Conservation (phyloP, 2,797 vertebrate genomes). For the Neosalanx taihuensis region DNA sequence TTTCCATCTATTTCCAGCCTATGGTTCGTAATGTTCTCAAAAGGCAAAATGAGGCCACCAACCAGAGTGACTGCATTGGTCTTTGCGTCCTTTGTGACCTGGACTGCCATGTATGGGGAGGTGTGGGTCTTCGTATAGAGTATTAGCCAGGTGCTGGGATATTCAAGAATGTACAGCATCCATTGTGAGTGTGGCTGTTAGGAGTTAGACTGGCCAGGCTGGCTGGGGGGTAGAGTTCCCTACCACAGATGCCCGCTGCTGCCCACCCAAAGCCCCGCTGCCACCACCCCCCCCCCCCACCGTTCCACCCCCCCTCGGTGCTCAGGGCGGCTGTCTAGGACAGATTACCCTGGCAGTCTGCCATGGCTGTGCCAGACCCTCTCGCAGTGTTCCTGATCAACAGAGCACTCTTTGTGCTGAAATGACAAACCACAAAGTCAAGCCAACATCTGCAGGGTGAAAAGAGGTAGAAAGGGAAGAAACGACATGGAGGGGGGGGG, state of each 20-base stretch:
- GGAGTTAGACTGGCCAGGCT: not conserved
- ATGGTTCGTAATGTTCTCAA: not conserved
- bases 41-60: not conserved
- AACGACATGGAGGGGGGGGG: slow-evolving; percentile 12
- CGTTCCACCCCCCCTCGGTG: slow-evolving; percentile 25
- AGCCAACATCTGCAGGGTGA: slow-evolving; percentile 65
- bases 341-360: slow-evolving; percentile 59
- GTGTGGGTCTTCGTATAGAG: not conserved
- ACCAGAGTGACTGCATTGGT: not conserved
- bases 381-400: slow-evolving; percentile 46
- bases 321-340: slow-evolving; percentile 55
- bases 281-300: slow-evolving; percentile 35
- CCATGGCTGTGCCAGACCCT: slow-evolving; percentile 62
- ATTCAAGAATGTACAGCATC: slow-evolving; percentile 1
- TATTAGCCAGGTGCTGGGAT: not conserved
- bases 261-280: slow-evolving; percentile 17
- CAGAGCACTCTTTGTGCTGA: slow-evolving; percentile 67
- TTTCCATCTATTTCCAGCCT: too few species aligned
- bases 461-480: slow-evolving; percentile 18
- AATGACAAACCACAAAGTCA: slow-evolving; percentile 62
- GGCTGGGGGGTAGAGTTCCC: slow-evolving; percentile 7
- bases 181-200: not conserved
- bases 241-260: slow-evolving; percentile 39
- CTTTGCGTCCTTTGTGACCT: not conserved
- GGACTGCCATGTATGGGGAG: slow-evolving; percentile 1